Percentiles rank a stretch among this genome's conserved stretches.
Conservation (phyloP, 2,113 vertebrate genomes). For the Mastomys coucha region DNA sequence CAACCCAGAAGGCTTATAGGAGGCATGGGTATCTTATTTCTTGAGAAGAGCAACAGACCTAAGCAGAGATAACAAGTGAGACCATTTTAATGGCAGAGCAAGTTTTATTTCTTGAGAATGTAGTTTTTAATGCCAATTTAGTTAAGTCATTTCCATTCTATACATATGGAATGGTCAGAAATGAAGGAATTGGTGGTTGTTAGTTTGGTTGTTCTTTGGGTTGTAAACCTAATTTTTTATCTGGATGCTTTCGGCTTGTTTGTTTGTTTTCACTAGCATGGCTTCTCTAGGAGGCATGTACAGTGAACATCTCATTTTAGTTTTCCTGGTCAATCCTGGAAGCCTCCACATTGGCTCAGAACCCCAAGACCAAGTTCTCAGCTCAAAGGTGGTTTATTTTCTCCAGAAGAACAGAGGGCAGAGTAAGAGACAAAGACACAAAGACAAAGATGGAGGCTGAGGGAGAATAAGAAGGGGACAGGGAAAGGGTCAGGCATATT, state of each 20-base stretch:
- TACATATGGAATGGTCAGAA: not conserved
- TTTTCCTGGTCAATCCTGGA: not conserved
- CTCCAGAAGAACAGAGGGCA: not conserved
- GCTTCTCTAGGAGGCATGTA: not conserved
- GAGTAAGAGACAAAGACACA: too few species aligned
- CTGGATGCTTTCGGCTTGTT: not conserved
- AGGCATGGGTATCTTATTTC: rapidly evolving
- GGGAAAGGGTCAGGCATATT: not conserved
- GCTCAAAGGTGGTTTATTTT: not conserved
- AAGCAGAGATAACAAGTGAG: not conserved
- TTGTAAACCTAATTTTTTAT: not conserved
- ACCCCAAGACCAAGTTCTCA: not conserved
- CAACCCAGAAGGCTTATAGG: rapidly evolving
- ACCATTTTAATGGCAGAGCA: not conserved
- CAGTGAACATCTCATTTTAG: not conserved
- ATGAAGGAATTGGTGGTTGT: not conserved
- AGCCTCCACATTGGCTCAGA: too few species aligned
- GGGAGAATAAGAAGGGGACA: not conserved
- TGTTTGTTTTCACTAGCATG: not conserved
- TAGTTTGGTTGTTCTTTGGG: conserved; percentile 14
- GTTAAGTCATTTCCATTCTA: not conserved
- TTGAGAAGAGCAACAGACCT: rapidly evolving
- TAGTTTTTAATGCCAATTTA: not conserved
- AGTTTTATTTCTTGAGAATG: not conserved
- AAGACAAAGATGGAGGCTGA: not conserved